phyloP scores from a whole-genome alignment of 2,797 vertebrate genomes.

The Spea hammondii region DNA sequence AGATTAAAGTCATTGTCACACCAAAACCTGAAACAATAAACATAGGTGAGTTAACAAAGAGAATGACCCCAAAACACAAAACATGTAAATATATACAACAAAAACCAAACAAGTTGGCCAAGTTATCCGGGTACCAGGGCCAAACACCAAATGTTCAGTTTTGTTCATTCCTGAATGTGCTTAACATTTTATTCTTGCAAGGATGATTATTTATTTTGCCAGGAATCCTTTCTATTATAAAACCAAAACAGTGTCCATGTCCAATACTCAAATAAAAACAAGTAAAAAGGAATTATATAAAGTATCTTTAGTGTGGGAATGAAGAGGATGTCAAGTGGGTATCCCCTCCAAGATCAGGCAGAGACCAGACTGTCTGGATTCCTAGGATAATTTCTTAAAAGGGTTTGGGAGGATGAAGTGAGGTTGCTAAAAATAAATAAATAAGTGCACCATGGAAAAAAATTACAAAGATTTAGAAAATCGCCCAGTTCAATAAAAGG shows the following conservation, averaged over 20 bases:
- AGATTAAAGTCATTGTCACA: too few species aligned
- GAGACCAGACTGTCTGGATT: conserved; percentile 44
- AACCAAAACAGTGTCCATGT: conserved; percentile 12
- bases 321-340: conserved; percentile 20
- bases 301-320: conserved; percentile 21
- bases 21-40: too few species aligned
- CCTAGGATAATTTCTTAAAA: conserved; percentile 29
- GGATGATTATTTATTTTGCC: neutral
- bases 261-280: conserved; percentile 13
- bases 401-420: conserved; percentile 27
- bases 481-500: conserved; percentile 40
- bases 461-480: conserved; percentile 26
- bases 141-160: too few species aligned
- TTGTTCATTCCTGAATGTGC: too few species aligned
- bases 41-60: too few species aligned
- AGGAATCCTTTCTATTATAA: neutral
- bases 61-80: too few species aligned
- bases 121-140: too few species aligned
- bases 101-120: too few species aligned
- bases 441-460: conserved; percentile 15
- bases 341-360: conserved; percentile 23
- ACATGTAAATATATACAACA: too few species aligned
- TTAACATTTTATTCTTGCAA: too few species aligned
- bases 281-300: conserved; percentile 14
- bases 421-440: conserved; percentile 24